Percentiles rank a stretch among this genome's conserved stretches.
phyloP scores from a whole-genome alignment of 2,888 invertebrate species.

The Oligia fasciuncula region DNA sequence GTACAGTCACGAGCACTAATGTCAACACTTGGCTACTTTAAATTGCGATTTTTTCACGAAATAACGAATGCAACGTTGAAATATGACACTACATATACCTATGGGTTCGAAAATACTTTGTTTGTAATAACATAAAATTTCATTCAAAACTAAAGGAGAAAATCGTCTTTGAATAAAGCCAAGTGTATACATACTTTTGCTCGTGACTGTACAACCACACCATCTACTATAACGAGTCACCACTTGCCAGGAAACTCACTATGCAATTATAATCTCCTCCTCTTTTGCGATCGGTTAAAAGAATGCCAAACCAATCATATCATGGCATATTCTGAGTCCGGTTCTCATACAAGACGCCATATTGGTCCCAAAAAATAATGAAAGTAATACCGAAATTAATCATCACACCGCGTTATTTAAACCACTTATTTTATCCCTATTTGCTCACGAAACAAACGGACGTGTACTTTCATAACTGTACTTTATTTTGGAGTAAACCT shows the following conservation, averaged over 20 bases:
- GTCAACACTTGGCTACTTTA: no score
- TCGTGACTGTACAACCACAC: background rate
- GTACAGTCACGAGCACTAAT: no score
- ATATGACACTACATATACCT: no score
- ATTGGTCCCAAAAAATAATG: constrained; percentile 1
- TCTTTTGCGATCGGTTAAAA: background rate
- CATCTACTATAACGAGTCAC: background rate
- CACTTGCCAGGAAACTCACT: background rate
- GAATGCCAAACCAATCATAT: background rate
- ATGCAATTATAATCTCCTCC: background rate
- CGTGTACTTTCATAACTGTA: constrained; percentile 60
- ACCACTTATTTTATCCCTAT: constrained; percentile 51
- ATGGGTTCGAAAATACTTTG: no score
- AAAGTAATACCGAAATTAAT: constrained; percentile 37
- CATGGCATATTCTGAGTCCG: background rate
- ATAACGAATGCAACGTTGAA: no score
- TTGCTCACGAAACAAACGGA: constrained; percentile 44
- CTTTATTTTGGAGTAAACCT: constrained; percentile 53
- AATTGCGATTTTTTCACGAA: no score
- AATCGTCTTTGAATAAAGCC: no score
- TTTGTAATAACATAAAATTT: no score
- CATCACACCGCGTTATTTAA: constrained; percentile 29
- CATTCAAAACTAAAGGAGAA: no score
- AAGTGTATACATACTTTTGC: no score
- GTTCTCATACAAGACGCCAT: background rate